Conservation (phyloP, 2,113 vertebrate species). For the Fulmarus glacialis region DNA sequence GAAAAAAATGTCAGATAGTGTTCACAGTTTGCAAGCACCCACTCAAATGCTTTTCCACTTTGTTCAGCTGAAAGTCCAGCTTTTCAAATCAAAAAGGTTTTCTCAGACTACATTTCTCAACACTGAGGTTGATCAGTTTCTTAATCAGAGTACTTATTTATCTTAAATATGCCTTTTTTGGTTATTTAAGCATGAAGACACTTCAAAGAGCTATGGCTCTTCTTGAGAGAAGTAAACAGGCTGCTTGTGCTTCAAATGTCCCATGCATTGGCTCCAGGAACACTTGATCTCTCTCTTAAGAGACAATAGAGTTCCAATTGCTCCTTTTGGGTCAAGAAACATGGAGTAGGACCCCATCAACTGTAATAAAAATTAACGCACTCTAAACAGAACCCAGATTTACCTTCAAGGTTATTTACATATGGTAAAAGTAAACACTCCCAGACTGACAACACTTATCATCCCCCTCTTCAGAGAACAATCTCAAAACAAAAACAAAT, state of each 20-base stretch:
- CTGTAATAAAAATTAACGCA: not conserved
- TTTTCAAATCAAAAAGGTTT: not conserved
- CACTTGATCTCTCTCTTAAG: constrained; percentile 1
- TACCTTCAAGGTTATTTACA: not conserved
- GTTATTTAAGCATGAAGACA: not conserved
- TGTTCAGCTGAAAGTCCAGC: not conserved
- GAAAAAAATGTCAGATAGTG: not conserved
- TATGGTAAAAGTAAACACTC: not conserved
- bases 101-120: not conserved
- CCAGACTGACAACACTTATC: not conserved
- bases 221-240: constrained; percentile 23
- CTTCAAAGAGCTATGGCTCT: not conserved
- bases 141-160: not conserved
- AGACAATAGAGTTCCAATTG: not conserved
- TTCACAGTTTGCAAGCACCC: not conserved
- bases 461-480: not conserved
- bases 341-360: not conserved
- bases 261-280: not conserved
- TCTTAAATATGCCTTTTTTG: not conserved
- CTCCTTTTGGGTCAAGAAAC: constrained; percentile 1
- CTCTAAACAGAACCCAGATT: not conserved
- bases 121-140: not conserved
- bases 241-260: not conserved
- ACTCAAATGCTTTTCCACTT: not conserved
- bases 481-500: not conserved